Percentiles rank a stretch among this genome's conserved stretches.
These are phyloP conservation scores for Genyomyrus donnyi DNA, from an alignment of 2,113 vertebrate species.

Conservation along the genomic window DNA sequence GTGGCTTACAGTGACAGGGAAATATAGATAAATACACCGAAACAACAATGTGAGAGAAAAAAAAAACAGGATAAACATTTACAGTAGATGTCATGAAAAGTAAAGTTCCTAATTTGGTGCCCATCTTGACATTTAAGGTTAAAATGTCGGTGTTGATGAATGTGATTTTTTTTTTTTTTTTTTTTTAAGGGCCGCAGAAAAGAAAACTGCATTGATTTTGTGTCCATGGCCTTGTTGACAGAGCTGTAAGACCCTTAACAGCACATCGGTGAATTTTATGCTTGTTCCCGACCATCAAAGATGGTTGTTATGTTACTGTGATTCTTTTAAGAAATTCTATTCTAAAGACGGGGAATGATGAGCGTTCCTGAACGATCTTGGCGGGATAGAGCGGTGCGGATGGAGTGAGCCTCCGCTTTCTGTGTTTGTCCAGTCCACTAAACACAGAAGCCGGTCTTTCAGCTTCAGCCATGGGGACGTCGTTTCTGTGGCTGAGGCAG, in stretches of 20 bases:
- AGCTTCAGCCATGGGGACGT: neutral
- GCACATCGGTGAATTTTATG: neutral
- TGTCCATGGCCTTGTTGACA: conserved; percentile 34
- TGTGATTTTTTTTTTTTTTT: conserved; percentile 22
- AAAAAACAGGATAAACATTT: conserved; percentile 23
- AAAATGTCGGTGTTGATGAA: conserved; percentile 27
- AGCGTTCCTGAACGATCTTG: neutral
- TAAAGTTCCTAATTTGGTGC: conserved; percentile 33
- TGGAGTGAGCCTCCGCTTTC: neutral
- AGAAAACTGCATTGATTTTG: conserved; percentile 35
- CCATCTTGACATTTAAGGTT: conserved; percentile 30
- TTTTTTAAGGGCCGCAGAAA: conserved; percentile 32
- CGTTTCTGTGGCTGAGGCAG: conserved; percentile 1
- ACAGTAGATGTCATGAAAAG: conserved; percentile 13
- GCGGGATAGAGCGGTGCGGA: neutral
- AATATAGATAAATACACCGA: neutral
- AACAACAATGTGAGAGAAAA: neutral
- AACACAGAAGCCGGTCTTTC: neutral
- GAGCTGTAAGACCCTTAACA: conserved; percentile 32
- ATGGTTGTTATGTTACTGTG: conserved; percentile 8
- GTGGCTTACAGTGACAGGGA: conserved; percentile 23
- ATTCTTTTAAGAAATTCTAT: neutral
- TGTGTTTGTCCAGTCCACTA: neutral
- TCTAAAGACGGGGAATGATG: neutral
- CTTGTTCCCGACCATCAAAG: conserved; percentile 5